A percentile compares a stretch with the other conserved stretches of the same genome.
These are phyloP conservation scores for Ctenomys sociabilis DNA, from an alignment of 2,113 vertebrate genomes.

Conservation along the genomic window DNA sequence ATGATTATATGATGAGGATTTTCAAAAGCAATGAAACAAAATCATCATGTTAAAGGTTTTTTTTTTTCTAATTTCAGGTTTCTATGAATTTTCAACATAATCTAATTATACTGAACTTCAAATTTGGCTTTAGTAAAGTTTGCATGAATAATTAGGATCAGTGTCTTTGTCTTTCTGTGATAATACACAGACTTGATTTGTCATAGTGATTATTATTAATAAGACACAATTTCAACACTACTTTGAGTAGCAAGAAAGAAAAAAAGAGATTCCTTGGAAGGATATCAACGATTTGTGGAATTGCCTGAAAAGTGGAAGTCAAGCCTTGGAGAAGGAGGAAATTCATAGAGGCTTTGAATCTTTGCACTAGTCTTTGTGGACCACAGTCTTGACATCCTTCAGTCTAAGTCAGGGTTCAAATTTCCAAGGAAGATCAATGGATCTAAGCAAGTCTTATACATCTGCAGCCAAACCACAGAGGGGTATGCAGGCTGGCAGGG, in stretches of 20 bases:
- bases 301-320: neutral
- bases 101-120: conserved; percentile 1
- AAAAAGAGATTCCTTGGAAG: neutral
- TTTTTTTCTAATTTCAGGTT: conserved; percentile 24
- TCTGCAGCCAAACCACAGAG: neutral
- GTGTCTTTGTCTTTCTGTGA: conserved; percentile 43
- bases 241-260: conserved; percentile 22
- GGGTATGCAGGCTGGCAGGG: neutral
- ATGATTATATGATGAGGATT: neutral
- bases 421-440: neutral
- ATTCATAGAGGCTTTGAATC: neutral
- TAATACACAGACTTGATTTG: neutral
- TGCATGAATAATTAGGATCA: conserved; percentile 33
- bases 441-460: neutral
- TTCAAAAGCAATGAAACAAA: neutral
- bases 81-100: conserved; percentile 22
- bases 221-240: conserved; percentile 3
- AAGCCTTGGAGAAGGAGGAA: neutral
- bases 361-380: neutral
- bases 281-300: neutral
- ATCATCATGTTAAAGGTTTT: neutral
- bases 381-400: neutral
- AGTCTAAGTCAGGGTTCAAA: neutral
- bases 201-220: conserved; percentile 62
- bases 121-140: conserved; percentile 51